These are phyloP conservation scores for Encarsia formosa DNA, from an alignment of 2,888 invertebrate genomes.

Conservation along the genomic window DNA sequence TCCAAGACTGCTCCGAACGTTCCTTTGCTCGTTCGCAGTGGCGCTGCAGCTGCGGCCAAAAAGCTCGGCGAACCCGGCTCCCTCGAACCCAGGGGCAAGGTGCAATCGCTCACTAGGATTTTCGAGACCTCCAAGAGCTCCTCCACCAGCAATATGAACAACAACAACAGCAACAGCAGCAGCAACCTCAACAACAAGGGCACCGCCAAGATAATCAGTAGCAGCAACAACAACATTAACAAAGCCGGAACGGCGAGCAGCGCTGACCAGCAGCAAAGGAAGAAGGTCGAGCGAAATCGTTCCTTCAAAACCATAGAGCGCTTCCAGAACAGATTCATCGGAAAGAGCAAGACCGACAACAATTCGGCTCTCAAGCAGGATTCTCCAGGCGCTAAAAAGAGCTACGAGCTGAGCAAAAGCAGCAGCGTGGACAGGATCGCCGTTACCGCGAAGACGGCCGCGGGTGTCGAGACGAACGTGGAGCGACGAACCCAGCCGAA, in stretches of 20 bases:
- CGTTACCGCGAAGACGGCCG: not conserved
- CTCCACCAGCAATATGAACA: not conserved
- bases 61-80: not conserved
- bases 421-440: constrained; percentile 15
- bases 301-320: constrained; percentile 49
- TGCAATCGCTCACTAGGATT: constrained; percentile 47
- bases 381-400: constrained; percentile 35
- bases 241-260: not conserved
- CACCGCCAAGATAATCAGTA: not conserved
- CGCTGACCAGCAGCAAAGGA: constrained; percentile 32
- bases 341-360: constrained; percentile 42
- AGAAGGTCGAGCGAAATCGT: constrained; percentile 47
- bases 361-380: constrained; percentile 29
- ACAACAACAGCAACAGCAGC: not conserved
- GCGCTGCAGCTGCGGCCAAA: not conserved
- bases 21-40: constrained; percentile 27
- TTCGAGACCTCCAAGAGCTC: constrained; percentile 40
- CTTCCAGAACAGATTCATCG: constrained; percentile 45
- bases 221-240: constrained; percentile 1
- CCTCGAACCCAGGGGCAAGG: constrained; percentile 39
- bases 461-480: not conserved
- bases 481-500: constrained; percentile 17
- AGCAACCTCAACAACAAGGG: constrained; percentile 1
- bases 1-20: constrained; percentile 39
- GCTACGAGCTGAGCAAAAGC: constrained; percentile 20